Base-by-base conservation (phyloP, 2,113 vertebrate species). In the Hyaena hyaena region DNA sequence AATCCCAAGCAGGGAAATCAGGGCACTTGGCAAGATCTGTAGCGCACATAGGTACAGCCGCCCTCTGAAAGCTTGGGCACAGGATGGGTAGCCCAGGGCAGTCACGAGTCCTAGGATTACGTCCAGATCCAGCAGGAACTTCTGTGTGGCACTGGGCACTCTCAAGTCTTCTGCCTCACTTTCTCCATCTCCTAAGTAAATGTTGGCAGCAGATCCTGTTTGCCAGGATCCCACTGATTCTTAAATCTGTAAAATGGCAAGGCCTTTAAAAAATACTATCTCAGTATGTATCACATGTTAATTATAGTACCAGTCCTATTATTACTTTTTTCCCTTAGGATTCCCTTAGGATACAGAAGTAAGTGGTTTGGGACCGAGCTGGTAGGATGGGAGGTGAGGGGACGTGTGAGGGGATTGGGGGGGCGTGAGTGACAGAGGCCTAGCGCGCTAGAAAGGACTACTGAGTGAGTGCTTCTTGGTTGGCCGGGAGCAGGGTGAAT, bases 401-500 rank as follows among this genome's bases (percentile, higher is more conserved):
- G 4, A 87, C 7, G 7, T 88, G n/a, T 16, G 39, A 39, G 39
- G 39, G 39, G 39, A 39, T 39, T 39, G 35, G 63, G 26, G 4
- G 83, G 5, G 7, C 85, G n/a, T 16, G n/a, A 92, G 80, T 96
- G 91, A 80, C 71, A 71, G 33, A 77, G 17, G 39, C 26, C 4
- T 21, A 92, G 63, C 50, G 81, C 50, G 58, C 43, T 50, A 35
- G 53, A 69, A 53, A 31, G 68, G 68, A 23, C 89, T 68, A 43
- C 58, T 48, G 23, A 63, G 28, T 61, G 80, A 53, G 43, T 35
- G 45, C 45, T 61, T 35, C 66, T 77, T 31, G 86, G 53, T 81
- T 69, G 83, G 31, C 76, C 90, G 83, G 61, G 48, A 94, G 66
- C 85, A 48, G 86, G 68, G 96, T 73, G 83, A 90, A 33, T 84